Conservation (phyloP, 2,888 invertebrate genomes). For the Limnephilus lunatus region DNA sequence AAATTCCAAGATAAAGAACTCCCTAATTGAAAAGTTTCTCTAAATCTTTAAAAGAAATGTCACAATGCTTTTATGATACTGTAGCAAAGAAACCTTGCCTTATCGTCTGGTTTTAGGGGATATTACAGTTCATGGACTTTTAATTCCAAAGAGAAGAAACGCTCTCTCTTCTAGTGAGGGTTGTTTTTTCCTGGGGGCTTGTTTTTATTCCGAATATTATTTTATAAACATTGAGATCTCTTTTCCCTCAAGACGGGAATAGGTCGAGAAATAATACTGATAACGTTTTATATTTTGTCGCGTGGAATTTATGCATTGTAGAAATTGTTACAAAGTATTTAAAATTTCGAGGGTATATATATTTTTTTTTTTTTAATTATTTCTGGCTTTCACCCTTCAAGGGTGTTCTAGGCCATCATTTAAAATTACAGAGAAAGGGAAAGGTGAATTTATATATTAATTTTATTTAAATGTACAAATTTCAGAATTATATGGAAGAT, state of each 20-base stretch:
- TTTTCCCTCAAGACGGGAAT: background rate
- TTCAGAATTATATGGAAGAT: no score
- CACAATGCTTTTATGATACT: constrained; percentile 45
- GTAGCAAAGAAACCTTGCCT: constrained; percentile 15
- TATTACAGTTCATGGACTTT: constrained; percentile 21
- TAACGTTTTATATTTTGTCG: background rate
- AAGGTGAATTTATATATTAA: no score
- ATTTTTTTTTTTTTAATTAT: no score
- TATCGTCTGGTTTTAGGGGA: constrained; percentile 28
- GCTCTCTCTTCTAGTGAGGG: background rate
- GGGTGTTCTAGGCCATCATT: no score
- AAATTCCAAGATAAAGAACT: constrained; percentile 51
- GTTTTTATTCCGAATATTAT: background rate
- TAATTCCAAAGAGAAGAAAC: constrained; percentile 16
- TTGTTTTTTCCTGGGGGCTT: background rate
- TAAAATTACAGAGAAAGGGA: no score
- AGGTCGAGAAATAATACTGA: background rate
- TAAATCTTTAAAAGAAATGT: constrained; percentile 56
- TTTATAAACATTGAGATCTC: background rate
- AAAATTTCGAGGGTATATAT: background rate
- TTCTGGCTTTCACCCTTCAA: no score
- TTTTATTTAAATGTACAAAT: no score
- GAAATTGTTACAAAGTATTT: background rate
- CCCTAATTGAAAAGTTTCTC: constrained; percentile 55
- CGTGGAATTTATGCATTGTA: background rate